A percentile compares a stretch with the other conserved stretches of the same genome.
phyloP scores from a whole-genome alignment of 53 echinoderm and acorn worm genomes.

The Mesocentrotus franciscanus region DNA sequence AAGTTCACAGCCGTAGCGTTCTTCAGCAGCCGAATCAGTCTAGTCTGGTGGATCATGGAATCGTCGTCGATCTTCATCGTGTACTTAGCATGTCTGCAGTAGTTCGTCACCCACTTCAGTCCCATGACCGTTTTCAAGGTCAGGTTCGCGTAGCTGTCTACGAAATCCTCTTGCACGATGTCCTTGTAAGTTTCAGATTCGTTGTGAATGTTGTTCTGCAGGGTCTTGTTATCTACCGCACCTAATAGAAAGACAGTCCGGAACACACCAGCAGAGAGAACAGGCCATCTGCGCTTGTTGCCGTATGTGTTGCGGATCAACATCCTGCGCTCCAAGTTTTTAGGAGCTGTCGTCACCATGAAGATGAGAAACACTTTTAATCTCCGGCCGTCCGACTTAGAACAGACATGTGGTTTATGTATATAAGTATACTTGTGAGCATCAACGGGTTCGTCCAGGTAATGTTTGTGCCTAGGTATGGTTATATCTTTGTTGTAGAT shows the following conservation, averaged over 20 bases:
- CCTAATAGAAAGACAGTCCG: conserved; percentile 78
- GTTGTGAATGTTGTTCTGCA: conserved; percentile 55
- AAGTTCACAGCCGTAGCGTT: conserved; percentile 35
- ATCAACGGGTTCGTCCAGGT: conserved; percentile 64
- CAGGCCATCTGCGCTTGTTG: conserved; percentile 43
- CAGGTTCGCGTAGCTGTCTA: conserved; percentile 80
- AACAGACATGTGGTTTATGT: conserved; percentile 65
- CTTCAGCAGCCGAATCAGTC: conserved; percentile 61
- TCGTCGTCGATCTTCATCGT: conserved; percentile 84
- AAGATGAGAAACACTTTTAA: conserved; percentile 65
- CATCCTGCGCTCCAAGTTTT: conserved; percentile 59
- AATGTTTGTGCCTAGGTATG: neutral
- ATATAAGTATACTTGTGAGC: conserved; percentile 77
- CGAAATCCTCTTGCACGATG: conserved; percentile 81
- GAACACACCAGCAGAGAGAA: neutral
- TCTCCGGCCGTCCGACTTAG: neutral
- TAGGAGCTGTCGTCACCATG: conserved; percentile 74
- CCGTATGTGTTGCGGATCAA: conserved; percentile 81
- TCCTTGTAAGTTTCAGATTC: conserved; percentile 65
- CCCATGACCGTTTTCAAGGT: conserved; percentile 86
- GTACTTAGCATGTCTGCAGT: conserved; percentile 77
- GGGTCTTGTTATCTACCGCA: conserved; percentile 4
- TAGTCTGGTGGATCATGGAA: conserved; percentile 74
- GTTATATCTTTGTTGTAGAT: conserved; percentile 10
- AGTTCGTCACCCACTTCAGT: conserved; percentile 75